These are phyloP conservation scores for Melikaiella ostensackeni DNA, from an alignment of 2,888 invertebrate genomes.

Conservation along the genomic window DNA sequence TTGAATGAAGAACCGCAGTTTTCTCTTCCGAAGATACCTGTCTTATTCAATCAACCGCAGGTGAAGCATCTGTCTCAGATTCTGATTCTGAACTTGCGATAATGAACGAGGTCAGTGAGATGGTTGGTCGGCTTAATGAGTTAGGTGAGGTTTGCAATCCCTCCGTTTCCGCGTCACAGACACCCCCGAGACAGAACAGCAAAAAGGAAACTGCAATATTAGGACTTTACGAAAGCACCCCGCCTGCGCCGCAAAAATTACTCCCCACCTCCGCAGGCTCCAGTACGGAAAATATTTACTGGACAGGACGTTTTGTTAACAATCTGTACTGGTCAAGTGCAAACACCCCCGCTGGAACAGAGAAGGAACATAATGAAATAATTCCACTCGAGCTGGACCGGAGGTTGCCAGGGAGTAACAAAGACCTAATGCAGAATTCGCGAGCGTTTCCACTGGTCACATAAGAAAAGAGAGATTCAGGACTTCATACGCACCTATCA, in stretches of 20 bases:
- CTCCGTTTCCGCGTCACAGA: background rate
- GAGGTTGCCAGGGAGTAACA: constrained; percentile 38
- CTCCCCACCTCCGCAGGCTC: too few species aligned
- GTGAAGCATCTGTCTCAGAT: background rate
- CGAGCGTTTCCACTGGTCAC: too few species aligned
- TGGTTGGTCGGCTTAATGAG: background rate
- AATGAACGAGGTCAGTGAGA: background rate
- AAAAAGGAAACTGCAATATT: too few species aligned
- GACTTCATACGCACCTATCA: too few species aligned
- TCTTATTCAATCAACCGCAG: background rate
- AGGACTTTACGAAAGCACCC: too few species aligned
- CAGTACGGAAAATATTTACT: background rate
- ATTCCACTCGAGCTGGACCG: constrained; percentile 42
- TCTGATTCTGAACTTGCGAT: background rate
- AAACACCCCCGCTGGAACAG: background rate
- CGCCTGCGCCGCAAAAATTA: too few species aligned
- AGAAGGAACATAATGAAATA: constrained; percentile 42
- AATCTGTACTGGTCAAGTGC: constrained; percentile 3
- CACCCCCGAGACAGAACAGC: too few species aligned
- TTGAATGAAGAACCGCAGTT: too few species aligned
- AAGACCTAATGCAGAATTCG: constrained; percentile 46
- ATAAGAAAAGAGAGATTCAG: too few species aligned
- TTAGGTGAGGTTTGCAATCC: background rate
- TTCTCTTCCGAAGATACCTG: background rate
- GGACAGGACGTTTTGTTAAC: background rate